Evolutionary conservation across 2,113 vertebrate genomes (phyloP).

Genomic region (Ondatra zibethicus): DNA sequence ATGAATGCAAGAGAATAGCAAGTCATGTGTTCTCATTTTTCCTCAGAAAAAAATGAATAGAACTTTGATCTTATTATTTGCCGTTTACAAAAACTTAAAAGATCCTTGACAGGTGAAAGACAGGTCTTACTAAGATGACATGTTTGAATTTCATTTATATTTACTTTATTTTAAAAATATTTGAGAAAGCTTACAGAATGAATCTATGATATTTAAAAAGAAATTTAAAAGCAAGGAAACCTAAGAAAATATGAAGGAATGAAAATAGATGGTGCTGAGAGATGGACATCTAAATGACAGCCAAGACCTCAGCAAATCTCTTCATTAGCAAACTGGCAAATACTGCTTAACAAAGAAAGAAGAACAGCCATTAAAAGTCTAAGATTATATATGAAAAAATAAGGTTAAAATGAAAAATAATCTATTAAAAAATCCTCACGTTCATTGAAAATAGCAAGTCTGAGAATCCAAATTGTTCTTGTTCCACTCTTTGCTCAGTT

Average conservation of each 20-base stretch:
- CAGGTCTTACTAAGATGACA: not conserved
- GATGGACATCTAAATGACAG: not conserved
- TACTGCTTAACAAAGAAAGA: not conserved
- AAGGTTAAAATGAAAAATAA: not conserved
- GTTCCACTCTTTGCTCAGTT: not conserved
- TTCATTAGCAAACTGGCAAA: not conserved
- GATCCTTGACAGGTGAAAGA: slow-evolving; percentile 28
- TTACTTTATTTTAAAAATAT: not conserved
- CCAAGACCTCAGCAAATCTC: not conserved
- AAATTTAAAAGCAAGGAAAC: slow-evolving; percentile 42
- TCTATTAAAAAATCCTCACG: not conserved
- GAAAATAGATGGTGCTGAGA: not conserved
- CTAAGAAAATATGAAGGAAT: not conserved
- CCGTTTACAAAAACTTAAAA: slow-evolving; percentile 52
- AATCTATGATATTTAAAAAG: slow-evolving; percentile 4
- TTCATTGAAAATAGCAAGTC: not conserved
- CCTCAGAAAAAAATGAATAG: slow-evolving; percentile 37
- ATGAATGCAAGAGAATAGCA: not conserved
- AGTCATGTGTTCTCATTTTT: slow-evolving; percentile 6
- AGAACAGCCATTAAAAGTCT: not conserved
- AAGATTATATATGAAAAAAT: not conserved
- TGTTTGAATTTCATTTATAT: slow-evolving; percentile 22
- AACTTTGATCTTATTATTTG: slow-evolving; percentile 56
- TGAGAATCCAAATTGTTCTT: not conserved
- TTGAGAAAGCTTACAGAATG: slow-evolving; percentile 17